Evolutionary conservation across 2,888 invertebrate genomes (phyloP).

Genomic region (Cecidostiba fungosa): DNA sequence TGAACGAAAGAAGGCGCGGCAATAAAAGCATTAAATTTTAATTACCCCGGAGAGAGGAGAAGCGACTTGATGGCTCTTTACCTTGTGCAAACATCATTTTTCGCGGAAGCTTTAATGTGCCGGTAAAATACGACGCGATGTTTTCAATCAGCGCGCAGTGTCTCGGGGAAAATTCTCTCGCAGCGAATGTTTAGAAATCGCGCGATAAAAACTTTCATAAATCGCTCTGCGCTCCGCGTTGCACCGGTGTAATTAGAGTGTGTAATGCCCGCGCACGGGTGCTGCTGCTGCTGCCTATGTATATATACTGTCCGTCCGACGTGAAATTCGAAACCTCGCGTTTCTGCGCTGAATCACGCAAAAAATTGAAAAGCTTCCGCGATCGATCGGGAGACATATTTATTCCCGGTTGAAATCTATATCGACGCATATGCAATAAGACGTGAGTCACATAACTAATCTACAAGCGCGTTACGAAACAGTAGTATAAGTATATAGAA

Average conservation of each 20-base stretch:
- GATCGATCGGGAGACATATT: conserved; percentile 18
- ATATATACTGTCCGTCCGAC: conserved; percentile 25
- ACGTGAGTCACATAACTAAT: too few species aligned
- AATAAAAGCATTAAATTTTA: conserved; percentile 49
- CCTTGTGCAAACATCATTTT: conserved; percentile 52
- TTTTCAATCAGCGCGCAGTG: conserved; percentile 49
- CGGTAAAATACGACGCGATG: conserved; percentile 23
- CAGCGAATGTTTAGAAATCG: conserved; percentile 65
- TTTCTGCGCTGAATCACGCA: conserved; percentile 56
- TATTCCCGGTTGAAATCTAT: neutral
- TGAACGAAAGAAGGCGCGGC: conserved; percentile 16
- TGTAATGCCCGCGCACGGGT: conserved; percentile 30
- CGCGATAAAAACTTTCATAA: conserved; percentile 59
- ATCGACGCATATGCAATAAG: neutral
- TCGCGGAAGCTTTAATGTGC: conserved; percentile 65
- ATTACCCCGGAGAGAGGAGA: conserved; percentile 27
- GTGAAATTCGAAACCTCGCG: conserved; percentile 41
- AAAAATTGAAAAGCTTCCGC: conserved; percentile 26
- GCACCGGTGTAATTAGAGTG: conserved; percentile 44
- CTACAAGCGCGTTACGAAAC: neutral
- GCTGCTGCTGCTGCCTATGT: too few species aligned
- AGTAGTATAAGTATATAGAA: too few species aligned
- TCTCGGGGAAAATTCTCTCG: conserved; percentile 67
- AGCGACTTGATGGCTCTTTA: conserved; percentile 39
- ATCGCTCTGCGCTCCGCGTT: conserved; percentile 2